Evolutionary conservation across 2,888 invertebrate genomes (phyloP).

Genomic region (Scaeva pyrastri): DNA sequence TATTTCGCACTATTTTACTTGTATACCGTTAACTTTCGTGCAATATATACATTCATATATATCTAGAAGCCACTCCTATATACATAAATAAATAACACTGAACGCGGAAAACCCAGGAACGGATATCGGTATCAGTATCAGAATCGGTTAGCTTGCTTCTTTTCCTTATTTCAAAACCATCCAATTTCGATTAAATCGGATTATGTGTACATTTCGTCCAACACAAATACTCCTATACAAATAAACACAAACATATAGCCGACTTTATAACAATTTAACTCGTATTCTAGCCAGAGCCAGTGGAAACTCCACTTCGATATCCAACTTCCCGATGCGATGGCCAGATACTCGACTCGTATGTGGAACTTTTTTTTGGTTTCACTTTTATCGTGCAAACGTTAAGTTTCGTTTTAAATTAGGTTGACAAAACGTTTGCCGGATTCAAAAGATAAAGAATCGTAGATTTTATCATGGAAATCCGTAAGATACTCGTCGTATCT

Average conservation of each 20-base stretch:
- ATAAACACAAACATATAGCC: not conserved
- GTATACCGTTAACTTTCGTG: not conserved
- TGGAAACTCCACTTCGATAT: conserved; percentile 56
- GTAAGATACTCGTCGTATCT: too few species aligned
- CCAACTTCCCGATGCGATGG: conserved; percentile 41
- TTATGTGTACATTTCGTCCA: conserved; percentile 30
- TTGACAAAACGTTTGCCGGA: conserved; percentile 22
- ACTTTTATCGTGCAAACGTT: conserved; percentile 36
- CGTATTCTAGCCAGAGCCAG: not conserved
- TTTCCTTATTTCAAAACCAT: conserved; percentile 36
- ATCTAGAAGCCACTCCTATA: too few species aligned
- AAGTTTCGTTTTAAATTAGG: conserved; percentile 26
- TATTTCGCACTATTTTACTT: conserved; percentile 44
- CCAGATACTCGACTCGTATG: not conserved
- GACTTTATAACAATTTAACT: not conserved
- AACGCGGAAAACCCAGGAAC: conserved; percentile 35
- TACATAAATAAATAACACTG: not conserved
- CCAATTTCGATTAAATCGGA: conserved; percentile 58
- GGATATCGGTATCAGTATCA: conserved; percentile 32
- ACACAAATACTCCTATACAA: not conserved
- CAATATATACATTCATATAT: not conserved
- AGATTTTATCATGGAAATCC: not conserved
- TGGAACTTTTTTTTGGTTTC: conserved; percentile 67
- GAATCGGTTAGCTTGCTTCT: conserved; percentile 14
- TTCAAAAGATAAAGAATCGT: conserved; percentile 21